These are phyloP conservation scores for Xerus inauris DNA, from an alignment of 2,113 vertebrate species.

Conservation along the genomic window DNA sequence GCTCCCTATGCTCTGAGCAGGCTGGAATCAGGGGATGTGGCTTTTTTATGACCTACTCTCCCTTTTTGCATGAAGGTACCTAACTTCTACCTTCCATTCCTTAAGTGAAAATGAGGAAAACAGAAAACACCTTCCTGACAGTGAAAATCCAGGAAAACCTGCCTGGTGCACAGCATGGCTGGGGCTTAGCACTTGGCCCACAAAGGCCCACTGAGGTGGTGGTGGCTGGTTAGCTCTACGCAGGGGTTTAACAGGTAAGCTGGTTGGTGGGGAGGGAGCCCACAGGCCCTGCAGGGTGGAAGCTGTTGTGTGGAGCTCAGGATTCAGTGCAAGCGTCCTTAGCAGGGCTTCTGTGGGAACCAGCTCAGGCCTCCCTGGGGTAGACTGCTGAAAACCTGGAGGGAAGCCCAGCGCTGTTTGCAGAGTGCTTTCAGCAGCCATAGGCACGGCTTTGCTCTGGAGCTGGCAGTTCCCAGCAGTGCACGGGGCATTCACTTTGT, in stretches of 20 bases:
- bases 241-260: not conserved
- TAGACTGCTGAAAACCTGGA: not conserved
- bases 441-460: not conserved
- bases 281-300: fast-evolving
- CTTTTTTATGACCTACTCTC: no score
- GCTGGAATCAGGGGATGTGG: not conserved
- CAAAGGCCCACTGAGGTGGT: fast-evolving
- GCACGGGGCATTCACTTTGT: not conserved
- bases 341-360: not conserved
- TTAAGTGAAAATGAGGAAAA: not conserved
- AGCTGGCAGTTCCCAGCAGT: not conserved
- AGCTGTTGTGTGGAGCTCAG: not conserved
- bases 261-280: fast-evolving
- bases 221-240: not conserved
- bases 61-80: no score
- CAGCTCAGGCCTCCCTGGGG: not conserved
- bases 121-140: not conserved
- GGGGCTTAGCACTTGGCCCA: fast-evolving
- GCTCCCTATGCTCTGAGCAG: fast-evolving
- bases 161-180: not conserved
- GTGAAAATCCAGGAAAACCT: not conserved
- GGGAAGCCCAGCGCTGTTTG: not conserved
- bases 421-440: not conserved
- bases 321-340: not conserved
- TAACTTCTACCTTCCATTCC: not conserved